Evolutionary conservation across 2,888 invertebrate species (phyloP), one percentile per base, ranked within the genome.

Genomic region (Leucophora obtusa): DNA sequence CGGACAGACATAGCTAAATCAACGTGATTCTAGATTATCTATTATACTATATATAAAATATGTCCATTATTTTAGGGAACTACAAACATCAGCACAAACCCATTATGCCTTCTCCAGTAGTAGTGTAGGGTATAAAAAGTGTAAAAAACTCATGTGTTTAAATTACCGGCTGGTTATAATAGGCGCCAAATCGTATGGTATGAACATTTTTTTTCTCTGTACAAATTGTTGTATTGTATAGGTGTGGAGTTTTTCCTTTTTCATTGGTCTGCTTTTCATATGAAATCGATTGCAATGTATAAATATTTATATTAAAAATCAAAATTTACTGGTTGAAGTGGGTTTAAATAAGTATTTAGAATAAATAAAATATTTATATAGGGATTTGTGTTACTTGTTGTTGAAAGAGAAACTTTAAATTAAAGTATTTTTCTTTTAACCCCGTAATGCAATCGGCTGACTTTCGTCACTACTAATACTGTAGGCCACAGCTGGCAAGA

Each of bases 151-250:
- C 33, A 33, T 33, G 43, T 35, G 35, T 35, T 35, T 56, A 21
- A 4, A 11, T 24, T 17, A 24, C 28, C 33, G 18, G 15, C 38
- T 43, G 62, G 1, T 53, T 56, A 18, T 21, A 58, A 47, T 35
- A 38, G 35, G 63, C 35, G 63, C 72, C 35, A 72, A 65, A 50
- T 56, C 50, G 63, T 65, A 50, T 72, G 63, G 35, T 33, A 56
- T 58, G 56, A 33, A 50, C 50, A 54, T 63, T 38, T 62, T 18
- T 28, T 28, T 33, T 14, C 0, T 63, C 63, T 72, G 54, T 43
- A 11, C 11, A 47, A 17, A 18, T 63, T 47, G 6, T 51, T 11
- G 14, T 21, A 21, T 6, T 47, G 24, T 21, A 63, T 63, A 72
- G 51, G 54, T 54, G 28, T 56, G 28, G 11, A 50, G 33, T 21